A percentile compares a stretch with the other conserved stretches of the same genome.
phyloP scores from a whole-genome alignment of 2,797 vertebrate genomes.

The Xenopus petersii region DNA sequence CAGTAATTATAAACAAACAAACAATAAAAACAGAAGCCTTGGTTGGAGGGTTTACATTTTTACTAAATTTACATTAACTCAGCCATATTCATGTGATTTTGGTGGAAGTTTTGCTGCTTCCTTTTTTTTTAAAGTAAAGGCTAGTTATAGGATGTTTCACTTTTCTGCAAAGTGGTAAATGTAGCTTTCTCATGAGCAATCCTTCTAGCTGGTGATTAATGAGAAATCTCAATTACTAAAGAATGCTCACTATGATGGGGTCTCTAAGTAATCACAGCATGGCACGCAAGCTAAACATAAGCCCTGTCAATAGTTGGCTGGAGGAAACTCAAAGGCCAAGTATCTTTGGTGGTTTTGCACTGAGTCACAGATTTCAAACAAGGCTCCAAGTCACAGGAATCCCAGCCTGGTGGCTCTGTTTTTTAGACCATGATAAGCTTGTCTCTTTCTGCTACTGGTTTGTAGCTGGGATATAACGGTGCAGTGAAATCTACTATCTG shows the following conservation, averaged over 20 bases:
- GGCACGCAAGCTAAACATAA: slow-evolving; percentile 76
- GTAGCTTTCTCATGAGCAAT: slow-evolving; percentile 25
- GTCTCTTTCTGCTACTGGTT: slow-evolving; percentile 72
- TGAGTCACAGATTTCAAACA: slow-evolving; percentile 77
- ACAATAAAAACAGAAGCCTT: no score
- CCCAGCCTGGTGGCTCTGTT: slow-evolving; percentile 67
- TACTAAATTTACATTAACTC: no score
- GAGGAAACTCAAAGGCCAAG: slow-evolving; percentile 59
- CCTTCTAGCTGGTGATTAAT: slow-evolving; percentile 64
- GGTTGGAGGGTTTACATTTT: no score
- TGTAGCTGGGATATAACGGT: slow-evolving; percentile 69
- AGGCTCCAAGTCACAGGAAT: slow-evolving; percentile 75
- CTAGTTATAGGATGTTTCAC: not conserved
- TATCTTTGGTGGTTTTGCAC: slow-evolving; percentile 59
- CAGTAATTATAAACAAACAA: no score
- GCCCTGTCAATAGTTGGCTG: slow-evolving; percentile 65
- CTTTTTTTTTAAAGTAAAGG: no score
- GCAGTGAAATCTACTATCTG: slow-evolving; percentile 71
- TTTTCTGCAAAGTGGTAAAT: not conserved
- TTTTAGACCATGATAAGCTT: slow-evolving; percentile 75
- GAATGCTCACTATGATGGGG: slow-evolving; percentile 65
- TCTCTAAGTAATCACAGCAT: slow-evolving; percentile 68
- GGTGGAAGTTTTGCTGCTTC: no score
- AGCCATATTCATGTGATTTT: no score
- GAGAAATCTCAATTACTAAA: slow-evolving; percentile 61